Conservation (phyloP, 2,797 vertebrate species). For the Anguilla obscura region DNA sequence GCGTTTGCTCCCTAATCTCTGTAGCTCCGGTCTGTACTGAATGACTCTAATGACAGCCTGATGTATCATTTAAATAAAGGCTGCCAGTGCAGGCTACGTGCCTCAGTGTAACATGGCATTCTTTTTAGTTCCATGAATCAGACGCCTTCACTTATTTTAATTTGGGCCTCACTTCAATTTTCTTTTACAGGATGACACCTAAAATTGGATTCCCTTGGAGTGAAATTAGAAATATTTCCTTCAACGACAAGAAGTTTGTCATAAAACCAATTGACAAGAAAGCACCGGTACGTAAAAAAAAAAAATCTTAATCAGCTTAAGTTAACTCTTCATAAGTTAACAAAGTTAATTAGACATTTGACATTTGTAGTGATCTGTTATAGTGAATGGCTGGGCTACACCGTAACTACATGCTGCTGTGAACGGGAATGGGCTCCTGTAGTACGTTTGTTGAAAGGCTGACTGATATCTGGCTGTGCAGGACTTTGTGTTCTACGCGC, state of each 20-base stretch:
- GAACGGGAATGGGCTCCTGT: not conserved
- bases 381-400: not conserved
- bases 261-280: slow-evolving; percentile 99
- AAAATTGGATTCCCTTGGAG: slow-evolving; percentile 99
- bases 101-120: not conserved
- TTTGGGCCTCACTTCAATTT: not conserved
- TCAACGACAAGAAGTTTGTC: slow-evolving; percentile 98
- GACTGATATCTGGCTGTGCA: slow-evolving; percentile 52
- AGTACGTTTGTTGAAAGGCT: not conserved
- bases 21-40: not conserved
- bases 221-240: slow-evolving; percentile 97
- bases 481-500: slow-evolving; percentile 97
- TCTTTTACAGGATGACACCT: slow-evolving; percentile 82
- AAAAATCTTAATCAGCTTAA: not conserved
- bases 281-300: slow-evolving; percentile 79
- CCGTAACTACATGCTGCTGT: not conserved
- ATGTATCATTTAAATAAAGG: not conserved
- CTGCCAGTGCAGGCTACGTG: not conserved
- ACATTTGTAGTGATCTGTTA: not conserved
- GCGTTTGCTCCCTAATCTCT: not conserved
- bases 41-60: not conserved
- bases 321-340: not conserved
- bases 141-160: not conserved
- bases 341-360: not conserved
- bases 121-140: not conserved